A percentile compares a stretch with the other conserved stretches of the same genome.
phyloP scores from a whole-genome alignment of 2,888 invertebrate genomes.

The Choristoneura rosaceana region DNA sequence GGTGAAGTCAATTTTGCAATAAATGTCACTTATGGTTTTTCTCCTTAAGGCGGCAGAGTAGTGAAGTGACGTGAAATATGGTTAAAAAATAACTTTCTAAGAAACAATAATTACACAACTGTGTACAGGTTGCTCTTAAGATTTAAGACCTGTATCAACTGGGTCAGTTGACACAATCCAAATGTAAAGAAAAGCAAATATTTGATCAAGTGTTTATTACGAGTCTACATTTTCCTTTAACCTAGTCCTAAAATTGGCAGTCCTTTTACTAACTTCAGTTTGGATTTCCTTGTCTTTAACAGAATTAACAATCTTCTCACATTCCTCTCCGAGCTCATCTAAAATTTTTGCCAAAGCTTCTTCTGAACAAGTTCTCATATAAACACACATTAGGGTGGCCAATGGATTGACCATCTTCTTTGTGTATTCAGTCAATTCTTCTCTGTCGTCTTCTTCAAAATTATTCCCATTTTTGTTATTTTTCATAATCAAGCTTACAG shows the following conservation, averaged over 20 bases:
- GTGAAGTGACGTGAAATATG: too few relatives aligned
- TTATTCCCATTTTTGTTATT: conserved; percentile 59
- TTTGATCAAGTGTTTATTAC: conserved; percentile 50
- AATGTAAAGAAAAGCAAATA: neutral
- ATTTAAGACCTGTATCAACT: too few relatives aligned
- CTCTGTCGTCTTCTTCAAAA: conserved; percentile 65
- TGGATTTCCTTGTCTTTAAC: conserved; percentile 58
- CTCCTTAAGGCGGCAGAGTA: too few relatives aligned
- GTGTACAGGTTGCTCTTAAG: too few relatives aligned
- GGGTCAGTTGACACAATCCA: neutral
- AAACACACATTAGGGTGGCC: conserved; percentile 63
- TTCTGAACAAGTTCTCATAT: conserved; percentile 67
- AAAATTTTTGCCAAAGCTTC: conserved; percentile 60
- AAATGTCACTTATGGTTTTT: too few relatives aligned
- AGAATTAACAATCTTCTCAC: conserved; percentile 61
- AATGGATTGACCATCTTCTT: conserved; percentile 64
- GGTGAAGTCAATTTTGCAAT: too few relatives aligned
- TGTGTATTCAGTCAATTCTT: conserved; percentile 61
- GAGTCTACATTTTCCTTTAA: conserved; percentile 66
- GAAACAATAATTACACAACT: neutral
- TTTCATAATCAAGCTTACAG: conserved; percentile 57
- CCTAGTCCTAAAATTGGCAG: conserved; percentile 62
- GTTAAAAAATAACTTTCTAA: too few relatives aligned
- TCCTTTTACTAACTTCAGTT: conserved; percentile 58
- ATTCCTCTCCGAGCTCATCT: conserved; percentile 61